A percentile compares a stretch with the other conserved stretches of the same genome.
Evolutionary conservation across 2,113 vertebrate genomes (phyloP).

Genomic region (Herpetotheres cachinnans): DNA sequence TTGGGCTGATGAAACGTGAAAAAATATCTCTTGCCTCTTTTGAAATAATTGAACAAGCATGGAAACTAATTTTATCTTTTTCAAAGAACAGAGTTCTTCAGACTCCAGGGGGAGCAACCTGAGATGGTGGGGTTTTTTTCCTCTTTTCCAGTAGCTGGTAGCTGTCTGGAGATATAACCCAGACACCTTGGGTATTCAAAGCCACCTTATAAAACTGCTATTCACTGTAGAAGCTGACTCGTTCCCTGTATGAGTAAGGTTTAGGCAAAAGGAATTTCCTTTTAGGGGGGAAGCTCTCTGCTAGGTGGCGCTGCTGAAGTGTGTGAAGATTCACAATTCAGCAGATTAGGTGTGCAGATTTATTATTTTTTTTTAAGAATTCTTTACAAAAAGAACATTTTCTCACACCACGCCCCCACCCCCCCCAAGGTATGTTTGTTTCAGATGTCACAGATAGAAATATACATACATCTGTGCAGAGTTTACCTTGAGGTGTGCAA

Average conservation of each 20-base stretch:
- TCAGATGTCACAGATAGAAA: background rate
- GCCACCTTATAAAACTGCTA: background rate
- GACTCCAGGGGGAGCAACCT: background rate
- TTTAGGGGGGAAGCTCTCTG: background rate
- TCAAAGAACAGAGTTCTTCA: background rate
- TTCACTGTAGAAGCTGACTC: background rate
- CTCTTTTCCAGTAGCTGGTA: background rate
- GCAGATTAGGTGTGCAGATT: background rate
- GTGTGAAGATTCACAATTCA: background rate
- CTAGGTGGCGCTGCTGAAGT: conserved; percentile 50
- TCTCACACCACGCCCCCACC: accelerated
- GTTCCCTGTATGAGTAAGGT: accelerated
- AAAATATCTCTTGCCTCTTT: background rate
- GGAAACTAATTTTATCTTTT: background rate
- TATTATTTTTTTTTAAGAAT: background rate
- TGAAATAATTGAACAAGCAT: background rate
- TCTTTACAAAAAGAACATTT: background rate
- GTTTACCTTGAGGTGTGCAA: background rate
- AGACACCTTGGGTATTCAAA: background rate
- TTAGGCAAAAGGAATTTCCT: background rate
- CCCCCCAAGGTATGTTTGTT: background rate
- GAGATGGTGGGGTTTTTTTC: background rate
- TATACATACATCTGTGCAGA: background rate
- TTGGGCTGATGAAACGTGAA: background rate
- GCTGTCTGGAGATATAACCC: background rate